phyloP scores from a whole-genome alignment of 2,113 vertebrate species.

The Forbesichthys papilliferus region DNA sequence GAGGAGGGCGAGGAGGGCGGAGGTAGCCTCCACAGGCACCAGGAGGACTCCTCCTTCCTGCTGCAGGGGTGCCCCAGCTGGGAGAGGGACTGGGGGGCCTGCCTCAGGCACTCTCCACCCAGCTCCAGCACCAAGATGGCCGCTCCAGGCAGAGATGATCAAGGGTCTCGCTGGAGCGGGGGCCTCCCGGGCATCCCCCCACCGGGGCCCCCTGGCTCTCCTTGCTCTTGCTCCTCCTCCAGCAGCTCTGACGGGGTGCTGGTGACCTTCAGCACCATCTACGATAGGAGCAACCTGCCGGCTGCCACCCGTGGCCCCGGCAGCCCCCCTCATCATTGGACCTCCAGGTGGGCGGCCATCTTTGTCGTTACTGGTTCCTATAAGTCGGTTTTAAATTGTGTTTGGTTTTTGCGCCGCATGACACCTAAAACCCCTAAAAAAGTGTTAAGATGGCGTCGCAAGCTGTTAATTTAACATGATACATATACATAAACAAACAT shows the following conservation, averaged over 20 bases:
- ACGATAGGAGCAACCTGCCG: slow-evolving; percentile 85
- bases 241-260: slow-evolving; percentile 92
- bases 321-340: slow-evolving; percentile 70
- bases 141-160: slow-evolving; percentile 58
- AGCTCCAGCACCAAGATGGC: slow-evolving; percentile 69
- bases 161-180: slow-evolving; percentile 71
- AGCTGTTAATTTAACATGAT: too few relatives aligned
- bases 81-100: slow-evolving; percentile 56
- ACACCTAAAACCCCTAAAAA: too few relatives aligned
- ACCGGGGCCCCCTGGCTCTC: slow-evolving; percentile 71
- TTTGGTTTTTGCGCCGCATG: too few relatives aligned
- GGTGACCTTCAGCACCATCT: slow-evolving; percentile 93
- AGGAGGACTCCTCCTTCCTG: slow-evolving; percentile 83
- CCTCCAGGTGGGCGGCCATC: too few relatives aligned
- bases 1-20: slow-evolving; percentile 72
- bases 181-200: slow-evolving; percentile 46
- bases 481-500: too few relatives aligned
- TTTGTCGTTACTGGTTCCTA: too few relatives aligned
- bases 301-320: slow-evolving; percentile 82
- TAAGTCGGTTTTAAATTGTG: too few relatives aligned
- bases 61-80: slow-evolving; percentile 79
- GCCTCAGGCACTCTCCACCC: slow-evolving; percentile 51
- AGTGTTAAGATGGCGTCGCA: too few relatives aligned
- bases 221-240: slow-evolving; percentile 82
- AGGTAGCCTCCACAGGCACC: slow-evolving; percentile 73